Percentiles rank a stretch among this genome's conserved stretches.
Conservation (phyloP, 2,113 vertebrate genomes). For the Lycaon pictus region DNA sequence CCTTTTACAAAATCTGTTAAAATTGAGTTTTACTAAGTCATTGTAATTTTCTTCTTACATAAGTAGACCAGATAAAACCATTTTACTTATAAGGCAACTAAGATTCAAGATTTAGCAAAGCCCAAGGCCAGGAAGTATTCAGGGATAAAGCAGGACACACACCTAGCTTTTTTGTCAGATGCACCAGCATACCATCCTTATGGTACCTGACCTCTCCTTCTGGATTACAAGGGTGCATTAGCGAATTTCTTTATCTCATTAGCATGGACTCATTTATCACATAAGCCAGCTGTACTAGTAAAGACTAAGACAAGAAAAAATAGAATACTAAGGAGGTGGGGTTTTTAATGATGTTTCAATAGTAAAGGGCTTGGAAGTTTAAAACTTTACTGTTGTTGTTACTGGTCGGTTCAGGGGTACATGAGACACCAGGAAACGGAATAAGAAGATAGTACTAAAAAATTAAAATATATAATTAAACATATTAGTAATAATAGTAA, state of each 20-base stretch:
- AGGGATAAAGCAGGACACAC: neutral
- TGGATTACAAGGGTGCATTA: neutral
- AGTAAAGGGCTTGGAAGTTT: neutral
- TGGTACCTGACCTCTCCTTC: neutral
- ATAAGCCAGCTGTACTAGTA: neutral
- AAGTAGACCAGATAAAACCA: neutral
- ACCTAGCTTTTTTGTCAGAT: neutral
- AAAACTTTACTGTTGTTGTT: neutral
- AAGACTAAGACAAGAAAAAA: neutral
- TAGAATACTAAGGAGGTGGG: neutral
- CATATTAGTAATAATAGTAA: neutral
- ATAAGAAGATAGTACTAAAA: neutral
- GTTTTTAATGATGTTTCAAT: neutral
- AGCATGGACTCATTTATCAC: neutral
- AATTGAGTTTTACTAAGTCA: neutral
- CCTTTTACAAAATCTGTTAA: neutral
- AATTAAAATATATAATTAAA: neutral
- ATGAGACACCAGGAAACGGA: neutral
- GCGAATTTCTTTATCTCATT: neutral
- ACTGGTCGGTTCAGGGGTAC: neutral
- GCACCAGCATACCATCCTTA: neutral
- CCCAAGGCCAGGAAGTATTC: too few relatives aligned
- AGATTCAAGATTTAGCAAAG: neutral
- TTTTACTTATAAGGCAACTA: neutral
- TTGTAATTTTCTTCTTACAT: neutral